These are phyloP conservation scores for Pyrrhosoma nymphula DNA, from an alignment of 2,888 invertebrate species.

Conservation along the genomic window DNA sequence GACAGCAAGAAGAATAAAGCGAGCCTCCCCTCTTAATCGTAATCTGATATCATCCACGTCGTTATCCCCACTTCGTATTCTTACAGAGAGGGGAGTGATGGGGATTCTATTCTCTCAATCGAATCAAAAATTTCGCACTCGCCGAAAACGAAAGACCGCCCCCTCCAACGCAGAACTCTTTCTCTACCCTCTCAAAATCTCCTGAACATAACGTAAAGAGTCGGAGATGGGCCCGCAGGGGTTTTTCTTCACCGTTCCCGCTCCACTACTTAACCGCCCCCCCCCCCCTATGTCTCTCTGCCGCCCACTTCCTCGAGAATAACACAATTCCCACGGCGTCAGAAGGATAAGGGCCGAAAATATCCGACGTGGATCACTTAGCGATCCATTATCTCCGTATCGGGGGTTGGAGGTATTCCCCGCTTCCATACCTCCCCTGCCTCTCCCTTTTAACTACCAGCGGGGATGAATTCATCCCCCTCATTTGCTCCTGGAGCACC, in stretches of 20 bases:
- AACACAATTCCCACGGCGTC: conserved; percentile 42
- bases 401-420: neutral
- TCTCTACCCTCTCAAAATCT: neutral
- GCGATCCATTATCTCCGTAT: conserved; percentile 46
- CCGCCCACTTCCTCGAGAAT: neutral
- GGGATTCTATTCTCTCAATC: conserved; percentile 18
- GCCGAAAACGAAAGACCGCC: neutral
- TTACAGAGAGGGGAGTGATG: neutral
- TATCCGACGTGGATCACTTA: conserved; percentile 45
- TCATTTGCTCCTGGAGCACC: neutral
- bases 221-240: neutral
- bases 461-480: neutral
- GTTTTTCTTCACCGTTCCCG: neutral
- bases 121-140: conserved; percentile 48
- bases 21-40: neutral
- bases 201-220: neutral
- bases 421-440: neutral
- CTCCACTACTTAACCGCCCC: neutral
- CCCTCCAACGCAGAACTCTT: neutral
- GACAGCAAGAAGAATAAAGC: too few relatives aligned
- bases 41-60: neutral
- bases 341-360: neutral
- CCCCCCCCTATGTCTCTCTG: too few relatives aligned
- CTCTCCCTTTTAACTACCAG: too few relatives aligned
- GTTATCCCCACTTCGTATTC: neutral